Evolutionary conservation across 1,140 invertebrate species (phyloP), one percentile per base, ranked within the genome.

Genomic region (Steinernema feltiae): DNA sequence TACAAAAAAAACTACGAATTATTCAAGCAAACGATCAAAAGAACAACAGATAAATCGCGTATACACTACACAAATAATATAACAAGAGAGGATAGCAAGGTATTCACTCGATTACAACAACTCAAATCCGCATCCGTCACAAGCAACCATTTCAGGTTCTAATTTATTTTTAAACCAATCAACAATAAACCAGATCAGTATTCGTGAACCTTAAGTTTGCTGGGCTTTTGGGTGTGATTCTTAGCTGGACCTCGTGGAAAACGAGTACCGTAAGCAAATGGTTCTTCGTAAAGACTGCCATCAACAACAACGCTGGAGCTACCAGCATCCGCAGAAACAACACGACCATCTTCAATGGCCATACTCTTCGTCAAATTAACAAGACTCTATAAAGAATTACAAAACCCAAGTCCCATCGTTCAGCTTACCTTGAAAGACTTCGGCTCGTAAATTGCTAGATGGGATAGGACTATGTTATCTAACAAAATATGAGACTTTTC

Each of bases 161-260:
- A n/a, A n/a, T 41, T 7, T 18, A 41, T 41, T 41, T 41, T 41
- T 41, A 41, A 41, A 7, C 35, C 35, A 41, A 41, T 7, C 35
- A 7, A 41, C 35, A 41, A 18, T 41, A 41, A 27, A 63, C 7
- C 7, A 15, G 24, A 17, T 63, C 53, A 63, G 24, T 17, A 63
- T 63, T 63, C 53, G 24, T 63, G 53, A 63, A 63, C 53, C 24
- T 63, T 63, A 27, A 63, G 53, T 21, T 63, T 63, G 53, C 12
- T 63, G 2, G 53, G 53, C 24, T 63, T 63, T 7, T 27, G 12
- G 53, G 53, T 63, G 24, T 63, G 53, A 27, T 63, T 63, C 3
- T 63, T 21, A 27, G 53, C 12, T 17, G 53, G 53, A 17, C 53
- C 53, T 7, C 53, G 53, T 3, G 12, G 53, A 27, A 17, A 63